Conservation (phyloP, 2,888 invertebrate genomes). For the Drosophila siamana region DNA sequence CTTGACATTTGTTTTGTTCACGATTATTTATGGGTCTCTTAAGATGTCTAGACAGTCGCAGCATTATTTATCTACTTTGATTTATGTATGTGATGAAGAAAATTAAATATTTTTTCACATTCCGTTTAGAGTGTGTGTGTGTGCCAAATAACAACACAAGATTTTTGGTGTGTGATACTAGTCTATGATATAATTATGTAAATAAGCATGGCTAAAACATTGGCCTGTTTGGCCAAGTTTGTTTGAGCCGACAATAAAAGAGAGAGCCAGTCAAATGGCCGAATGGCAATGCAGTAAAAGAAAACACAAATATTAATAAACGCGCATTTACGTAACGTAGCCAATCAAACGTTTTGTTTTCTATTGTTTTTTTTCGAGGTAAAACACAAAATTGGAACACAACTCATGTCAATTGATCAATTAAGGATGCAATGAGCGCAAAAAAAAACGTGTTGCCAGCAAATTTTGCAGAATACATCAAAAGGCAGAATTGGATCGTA, state of each 20-base stretch:
- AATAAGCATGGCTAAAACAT: conserved; percentile 46
- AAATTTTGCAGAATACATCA: conserved; percentile 12
- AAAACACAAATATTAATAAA: conserved; percentile 57
- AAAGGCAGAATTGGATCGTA: neutral
- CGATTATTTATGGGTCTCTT: conserved; percentile 47
- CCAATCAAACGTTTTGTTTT: conserved; percentile 58
- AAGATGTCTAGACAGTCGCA: conserved; percentile 40
- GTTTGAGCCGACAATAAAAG: conserved; percentile 49
- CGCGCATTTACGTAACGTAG: conserved; percentile 71
- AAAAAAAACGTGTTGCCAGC: conserved; percentile 30
- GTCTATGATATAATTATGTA: conserved; percentile 71
- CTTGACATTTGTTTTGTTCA: conserved; percentile 34
- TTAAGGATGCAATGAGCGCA: conserved; percentile 56
- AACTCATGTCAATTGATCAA: conserved; percentile 70
- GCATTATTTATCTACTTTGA: conserved; percentile 46
- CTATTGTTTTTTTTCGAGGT: conserved; percentile 23
- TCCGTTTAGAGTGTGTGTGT: conserved; percentile 22
- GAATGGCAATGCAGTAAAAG: conserved; percentile 37
- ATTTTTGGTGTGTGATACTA: conserved; percentile 25
- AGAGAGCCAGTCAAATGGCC: conserved; percentile 50
- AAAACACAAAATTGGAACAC: conserved; percentile 28
- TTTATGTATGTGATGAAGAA: conserved; percentile 55
- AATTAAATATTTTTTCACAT: conserved; percentile 50
- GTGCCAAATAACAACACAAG: conserved; percentile 11
- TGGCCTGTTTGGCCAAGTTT: conserved; percentile 12